Evolutionary conservation across 2,888 invertebrate species (phyloP).

Genomic region (Tenthredo scrophulariae): DNA sequence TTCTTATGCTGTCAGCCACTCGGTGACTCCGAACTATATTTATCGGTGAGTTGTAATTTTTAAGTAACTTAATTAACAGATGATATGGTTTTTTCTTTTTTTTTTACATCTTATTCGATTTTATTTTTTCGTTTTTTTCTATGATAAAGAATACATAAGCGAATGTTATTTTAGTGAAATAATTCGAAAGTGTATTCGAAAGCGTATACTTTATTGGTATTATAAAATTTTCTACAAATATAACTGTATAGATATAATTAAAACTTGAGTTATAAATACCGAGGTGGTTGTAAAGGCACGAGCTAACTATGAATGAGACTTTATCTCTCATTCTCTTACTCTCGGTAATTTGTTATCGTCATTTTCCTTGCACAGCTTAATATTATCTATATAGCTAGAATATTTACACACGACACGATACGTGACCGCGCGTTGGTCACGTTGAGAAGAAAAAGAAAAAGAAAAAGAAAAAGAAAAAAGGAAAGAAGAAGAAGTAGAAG

Average conservation of each 20-base stretch:
- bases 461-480: neutral
- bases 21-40: neutral
- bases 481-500: neutral
- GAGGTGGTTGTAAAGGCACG: neutral
- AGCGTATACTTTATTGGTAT: neutral
- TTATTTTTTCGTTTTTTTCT: no score
- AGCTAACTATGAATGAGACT: neutral
- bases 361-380: neutral
- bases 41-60: neutral
- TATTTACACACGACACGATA: neutral
- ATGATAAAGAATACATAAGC: neutral
- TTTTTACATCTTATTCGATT: no score
- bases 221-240: no score
- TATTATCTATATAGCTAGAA: neutral
- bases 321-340: neutral
- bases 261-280: no score
- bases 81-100: neutral
- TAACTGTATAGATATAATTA: no score
- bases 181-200: no score
- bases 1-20: neutral
- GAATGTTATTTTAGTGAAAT: neutral
- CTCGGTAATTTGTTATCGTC: neutral
- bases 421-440: constrained; percentile 4
- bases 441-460: neutral
- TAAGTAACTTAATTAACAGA: neutral